phyloP scores from a whole-genome alignment of 2,797 vertebrate species.

The Labeo calbasu region DNA sequence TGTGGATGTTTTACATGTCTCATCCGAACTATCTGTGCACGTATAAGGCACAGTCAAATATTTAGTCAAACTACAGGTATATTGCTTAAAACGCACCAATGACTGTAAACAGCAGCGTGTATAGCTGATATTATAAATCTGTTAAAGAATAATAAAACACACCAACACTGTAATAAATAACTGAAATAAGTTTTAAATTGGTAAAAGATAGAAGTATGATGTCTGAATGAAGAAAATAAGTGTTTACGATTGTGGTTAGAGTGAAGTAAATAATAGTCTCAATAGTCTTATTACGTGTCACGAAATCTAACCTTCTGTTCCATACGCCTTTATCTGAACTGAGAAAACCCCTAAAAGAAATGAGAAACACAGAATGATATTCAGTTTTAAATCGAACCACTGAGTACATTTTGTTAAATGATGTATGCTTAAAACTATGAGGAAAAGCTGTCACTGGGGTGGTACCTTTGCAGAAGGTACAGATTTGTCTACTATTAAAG shows the following conservation, averaged over 20 bases:
- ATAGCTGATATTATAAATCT: neutral
- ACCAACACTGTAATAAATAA: neutral
- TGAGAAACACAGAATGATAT: neutral
- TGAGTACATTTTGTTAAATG: neutral
- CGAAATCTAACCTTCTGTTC: neutral
- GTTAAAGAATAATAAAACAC: neutral
- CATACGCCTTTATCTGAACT: neutral
- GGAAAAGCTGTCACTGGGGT: neutral
- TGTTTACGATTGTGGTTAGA: neutral
- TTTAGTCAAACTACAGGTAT: slow-evolving; percentile 1
- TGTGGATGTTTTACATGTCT: neutral
- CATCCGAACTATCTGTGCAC: neutral
- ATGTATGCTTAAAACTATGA: neutral
- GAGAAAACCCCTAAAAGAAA: neutral
- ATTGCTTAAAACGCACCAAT: neutral
- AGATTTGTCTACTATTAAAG: neutral
- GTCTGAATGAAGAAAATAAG: neutral
- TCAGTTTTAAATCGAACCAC: neutral
- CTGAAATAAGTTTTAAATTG: neutral
- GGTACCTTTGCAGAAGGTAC: too few relatives aligned
- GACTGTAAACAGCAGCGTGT: neutral
- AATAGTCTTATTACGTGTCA: too few relatives aligned
- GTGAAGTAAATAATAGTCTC: neutral
- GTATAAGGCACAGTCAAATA: slow-evolving; percentile 1
- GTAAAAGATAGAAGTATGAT: neutral